Percentiles rank a stretch among this genome's conserved stretches.
phyloP scores from a whole-genome alignment of 2,797 vertebrate species.

The Harpagifer antarcticus region DNA sequence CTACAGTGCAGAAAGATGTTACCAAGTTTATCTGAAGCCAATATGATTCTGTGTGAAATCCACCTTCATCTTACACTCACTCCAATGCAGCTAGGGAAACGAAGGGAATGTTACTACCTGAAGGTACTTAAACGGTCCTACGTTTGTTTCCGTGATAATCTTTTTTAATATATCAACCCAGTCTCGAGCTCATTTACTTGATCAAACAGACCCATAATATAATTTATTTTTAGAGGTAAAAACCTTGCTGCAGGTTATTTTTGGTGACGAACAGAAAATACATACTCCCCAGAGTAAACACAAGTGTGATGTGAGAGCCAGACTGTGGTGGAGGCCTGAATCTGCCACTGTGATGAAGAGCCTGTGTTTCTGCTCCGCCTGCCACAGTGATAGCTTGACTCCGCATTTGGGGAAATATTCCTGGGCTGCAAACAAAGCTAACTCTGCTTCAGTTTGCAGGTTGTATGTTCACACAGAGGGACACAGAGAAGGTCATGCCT shows the following conservation, averaged over 20 bases:
- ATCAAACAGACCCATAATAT: no score
- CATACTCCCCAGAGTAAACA: constrained; percentile 19
- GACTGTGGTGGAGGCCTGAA: constrained; percentile 30
- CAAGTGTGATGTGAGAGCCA: constrained; percentile 16
- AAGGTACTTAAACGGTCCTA: no score
- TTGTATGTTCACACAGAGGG: constrained; percentile 54
- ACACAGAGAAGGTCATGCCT: constrained; percentile 49
- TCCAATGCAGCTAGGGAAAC: no score
- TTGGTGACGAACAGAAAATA: constrained; percentile 1
- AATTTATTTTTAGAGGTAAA: background rate
- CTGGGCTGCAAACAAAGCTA: constrained; percentile 38
- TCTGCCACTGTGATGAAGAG: constrained; percentile 49
- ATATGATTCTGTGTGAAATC: no score
- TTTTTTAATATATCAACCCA: no score
- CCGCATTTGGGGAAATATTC: constrained; percentile 1
- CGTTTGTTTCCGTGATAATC: no score
- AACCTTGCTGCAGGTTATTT: background rate
- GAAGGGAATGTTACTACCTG: no score
- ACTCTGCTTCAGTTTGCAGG: constrained; percentile 40
- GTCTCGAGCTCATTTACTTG: no score
- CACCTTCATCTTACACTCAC: no score
- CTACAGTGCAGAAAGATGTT: no score
- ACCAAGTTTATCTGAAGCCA: no score
- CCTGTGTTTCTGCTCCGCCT: background rate
- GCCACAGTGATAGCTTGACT: constrained; percentile 34